Evolutionary conservation across 1,140 invertebrate genomes (phyloP).

Genomic region (Yoshiicerus persimilis): DNA sequence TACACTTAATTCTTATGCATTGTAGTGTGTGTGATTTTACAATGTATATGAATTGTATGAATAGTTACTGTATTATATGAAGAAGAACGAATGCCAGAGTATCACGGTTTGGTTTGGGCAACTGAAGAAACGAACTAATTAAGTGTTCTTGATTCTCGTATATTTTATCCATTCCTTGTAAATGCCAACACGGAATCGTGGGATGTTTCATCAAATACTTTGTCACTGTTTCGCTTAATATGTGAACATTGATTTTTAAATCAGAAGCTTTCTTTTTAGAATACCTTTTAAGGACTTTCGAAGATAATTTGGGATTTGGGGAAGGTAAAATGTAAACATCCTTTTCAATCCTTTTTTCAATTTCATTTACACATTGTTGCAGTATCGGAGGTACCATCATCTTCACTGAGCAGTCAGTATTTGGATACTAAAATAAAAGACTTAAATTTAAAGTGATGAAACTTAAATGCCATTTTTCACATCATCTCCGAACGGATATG

Average conservation of each 20-base stretch:
- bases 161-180: not conserved
- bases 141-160: not conserved
- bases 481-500: too few relatives aligned
- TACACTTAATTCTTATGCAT: not conserved
- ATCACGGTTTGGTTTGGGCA: not conserved
- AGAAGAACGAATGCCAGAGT: not conserved
- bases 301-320: not conserved
- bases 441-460: not conserved
- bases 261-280: not conserved
- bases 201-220: not conserved
- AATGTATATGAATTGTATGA: too few relatives aligned
- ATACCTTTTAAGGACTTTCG: not conserved
- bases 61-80: not conserved
- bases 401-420: not conserved
- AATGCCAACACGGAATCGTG: not conserved
- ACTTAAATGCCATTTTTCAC: too few relatives aligned
- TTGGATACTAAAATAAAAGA: not conserved
- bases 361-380: not conserved
- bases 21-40: not conserved
- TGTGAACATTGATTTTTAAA: not conserved
- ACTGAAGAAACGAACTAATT: not conserved
- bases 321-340: not conserved
- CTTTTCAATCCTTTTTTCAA: not conserved
- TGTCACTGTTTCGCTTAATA: not conserved
- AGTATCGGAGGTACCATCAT: not conserved